phyloP scores from a whole-genome alignment of 2,888 invertebrate species.

The Oithona nana region DNA sequence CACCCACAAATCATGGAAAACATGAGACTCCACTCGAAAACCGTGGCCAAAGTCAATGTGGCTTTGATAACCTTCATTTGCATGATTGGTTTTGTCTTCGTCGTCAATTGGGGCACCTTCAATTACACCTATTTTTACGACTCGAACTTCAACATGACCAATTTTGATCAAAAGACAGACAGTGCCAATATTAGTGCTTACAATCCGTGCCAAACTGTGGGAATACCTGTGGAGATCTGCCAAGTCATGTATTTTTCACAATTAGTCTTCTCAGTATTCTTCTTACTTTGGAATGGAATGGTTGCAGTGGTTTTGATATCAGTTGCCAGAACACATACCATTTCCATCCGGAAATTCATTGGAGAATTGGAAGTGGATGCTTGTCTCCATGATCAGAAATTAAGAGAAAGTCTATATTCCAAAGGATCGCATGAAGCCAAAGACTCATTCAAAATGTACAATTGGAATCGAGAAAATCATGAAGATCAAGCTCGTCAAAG shows the following conservation, averaged over 20 bases:
- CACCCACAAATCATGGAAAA: constrained; percentile 27
- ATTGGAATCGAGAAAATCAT: neutral
- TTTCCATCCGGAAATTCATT: constrained; percentile 25
- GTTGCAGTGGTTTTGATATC: constrained; percentile 28
- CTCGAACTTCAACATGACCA: neutral
- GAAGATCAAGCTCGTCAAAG: neutral
- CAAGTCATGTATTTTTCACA: constrained; percentile 20
- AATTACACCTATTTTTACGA: neutral
- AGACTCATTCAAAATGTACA: neutral
- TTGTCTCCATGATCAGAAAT: constrained; percentile 24
- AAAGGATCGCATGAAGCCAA: neutral
- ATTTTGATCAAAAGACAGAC: too few species aligned
- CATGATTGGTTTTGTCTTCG: constrained; percentile 22
- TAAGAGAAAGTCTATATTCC: constrained; percentile 17
- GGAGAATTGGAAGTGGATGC: constrained; percentile 15
- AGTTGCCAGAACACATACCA: constrained; percentile 31
- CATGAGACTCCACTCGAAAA: constrained; percentile 29
- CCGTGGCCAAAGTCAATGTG: constrained; percentile 28
- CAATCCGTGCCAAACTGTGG: constrained; percentile 6
- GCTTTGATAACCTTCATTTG: constrained; percentile 25
- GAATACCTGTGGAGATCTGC: neutral
- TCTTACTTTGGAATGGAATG: constrained; percentile 29
- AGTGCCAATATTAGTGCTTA: neutral
- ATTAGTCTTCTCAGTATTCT: constrained; percentile 25
- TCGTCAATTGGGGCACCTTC: constrained; percentile 20